Evolutionary conservation across 2,797 vertebrate genomes (phyloP), one percentile per base, ranked within the genome.

Genomic region (Fistularia commersonii): DNA sequence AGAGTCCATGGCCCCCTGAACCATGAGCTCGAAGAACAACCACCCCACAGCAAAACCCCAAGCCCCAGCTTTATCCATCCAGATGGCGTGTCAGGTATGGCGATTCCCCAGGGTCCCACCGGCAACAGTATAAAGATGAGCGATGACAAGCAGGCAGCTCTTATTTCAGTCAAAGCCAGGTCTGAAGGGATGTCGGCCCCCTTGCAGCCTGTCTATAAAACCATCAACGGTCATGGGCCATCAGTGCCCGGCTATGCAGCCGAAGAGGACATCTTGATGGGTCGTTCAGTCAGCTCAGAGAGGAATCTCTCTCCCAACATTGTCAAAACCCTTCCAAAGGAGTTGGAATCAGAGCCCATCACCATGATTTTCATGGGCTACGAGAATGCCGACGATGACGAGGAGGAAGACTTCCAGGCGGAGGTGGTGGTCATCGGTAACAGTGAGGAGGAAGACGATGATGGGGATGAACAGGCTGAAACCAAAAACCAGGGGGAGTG

Each of bases 361-460:
- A 97, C 95, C 0, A 96, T 99, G 95, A 91, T 99, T 66, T 99
- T 98, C 79, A 97, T 98, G 94, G 97, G 97, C 3, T 99, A 95
- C 36, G 90, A 97, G 70, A 90, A 89, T 0, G 72, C 91, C 11
- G 91, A 92, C 0, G 91, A 93, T 0, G 77, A 91, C 1, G 92
- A 91, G 0, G 90, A 94, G 1, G 93, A 92, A 8, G 72, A 91
- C 53, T 90, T 97, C 62, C 91, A 84, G 1, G 94, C 95, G 1
- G 95, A 99, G 77, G 58, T 98, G 36, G 93, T 99, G 3, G 76
- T 95, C 52, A 91, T 98, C 23, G 84, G 87, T 2, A 90, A 92
- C 0, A 90, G 92, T 0, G 79, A 83, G 32, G 81, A 87, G 1
- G 77, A 84, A 5, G 88, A 87, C 5, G 62, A 77, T 0, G 43